Percentiles rank a stretch among this genome's conserved stretches.
Evolutionary conservation across 2,888 invertebrate genomes (phyloP).

Genomic region (Meiosimyza decipiens): DNA sequence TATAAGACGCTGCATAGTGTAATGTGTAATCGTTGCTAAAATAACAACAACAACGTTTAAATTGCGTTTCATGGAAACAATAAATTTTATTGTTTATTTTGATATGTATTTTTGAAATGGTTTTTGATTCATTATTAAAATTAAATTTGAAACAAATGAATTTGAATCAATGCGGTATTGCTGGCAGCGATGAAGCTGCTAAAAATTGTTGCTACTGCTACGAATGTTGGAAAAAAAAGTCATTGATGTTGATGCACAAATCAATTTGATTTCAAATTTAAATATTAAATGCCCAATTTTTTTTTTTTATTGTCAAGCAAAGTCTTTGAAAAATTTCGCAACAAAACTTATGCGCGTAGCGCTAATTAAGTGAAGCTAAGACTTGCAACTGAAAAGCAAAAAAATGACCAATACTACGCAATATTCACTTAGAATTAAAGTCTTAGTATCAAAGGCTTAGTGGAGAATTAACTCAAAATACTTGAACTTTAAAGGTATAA

Average conservation of each 20-base stretch:
- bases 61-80: not conserved
- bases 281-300: not conserved
- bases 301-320: not conserved
- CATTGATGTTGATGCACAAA: not conserved
- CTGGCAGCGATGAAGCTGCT: not conserved
- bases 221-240: no score
- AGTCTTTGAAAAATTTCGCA: no score
- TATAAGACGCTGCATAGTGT: not conserved
- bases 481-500: no score
- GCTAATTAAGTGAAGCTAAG: no score
- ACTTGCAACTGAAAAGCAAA: no score
- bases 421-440: no score
- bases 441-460: no score
- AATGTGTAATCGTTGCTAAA: constrained; percentile 2
- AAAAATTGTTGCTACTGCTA: no score
- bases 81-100: constrained; percentile 4
- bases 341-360: no score
- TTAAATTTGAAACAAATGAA: not conserved
- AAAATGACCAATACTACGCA: no score
- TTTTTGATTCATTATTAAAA: not conserved
- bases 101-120: constrained; percentile 1
- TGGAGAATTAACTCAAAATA: no score
- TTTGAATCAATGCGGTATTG: not conserved
- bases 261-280: not conserved
- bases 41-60: not conserved